A percentile compares a stretch with the other conserved stretches of the same genome.
Evolutionary conservation across 2,888 invertebrate species (phyloP).

Genomic region (Hypomecis atomaria): DNA sequence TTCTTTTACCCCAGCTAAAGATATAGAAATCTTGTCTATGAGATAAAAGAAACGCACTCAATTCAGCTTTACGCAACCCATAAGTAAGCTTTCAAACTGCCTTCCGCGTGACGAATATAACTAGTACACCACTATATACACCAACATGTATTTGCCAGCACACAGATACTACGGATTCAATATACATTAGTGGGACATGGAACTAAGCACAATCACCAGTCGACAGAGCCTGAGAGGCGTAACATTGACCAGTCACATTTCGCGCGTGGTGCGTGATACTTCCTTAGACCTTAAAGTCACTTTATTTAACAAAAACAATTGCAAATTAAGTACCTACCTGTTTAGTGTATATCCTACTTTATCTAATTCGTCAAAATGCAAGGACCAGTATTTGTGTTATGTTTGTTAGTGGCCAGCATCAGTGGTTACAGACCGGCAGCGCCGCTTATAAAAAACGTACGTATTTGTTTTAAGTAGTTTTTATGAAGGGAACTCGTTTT

Average conservation of each 20-base stretch:
- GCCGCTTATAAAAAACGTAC: conserved; percentile 75
- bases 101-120: too few species aligned
- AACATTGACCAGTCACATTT: conserved; percentile 41
- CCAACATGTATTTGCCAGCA: conserved; percentile 3
- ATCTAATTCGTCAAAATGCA: conserved; percentile 13
- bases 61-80: background rate
- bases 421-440: conserved; percentile 54
- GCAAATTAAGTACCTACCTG: background rate
- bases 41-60: background rate
- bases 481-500: background rate
- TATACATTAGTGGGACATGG: background rate
- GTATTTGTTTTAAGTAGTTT: conserved; percentile 42
- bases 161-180: too few species aligned
- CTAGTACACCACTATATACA: background rate
- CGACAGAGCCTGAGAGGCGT: conserved; percentile 4
- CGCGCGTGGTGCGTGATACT: conserved; percentile 28
- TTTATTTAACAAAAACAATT: background rate
- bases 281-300: conserved; percentile 3
- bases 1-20: too few species aligned
- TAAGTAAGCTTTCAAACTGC: conserved; percentile 4
- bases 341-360: too few species aligned
- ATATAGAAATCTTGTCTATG: background rate
- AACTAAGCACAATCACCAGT: conserved; percentile 22
- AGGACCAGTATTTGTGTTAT: background rate
- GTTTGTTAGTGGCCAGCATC: conserved; percentile 34